phyloP scores from a whole-genome alignment of 1,140 invertebrate species.

The Trinorchestia longiramus region DNA sequence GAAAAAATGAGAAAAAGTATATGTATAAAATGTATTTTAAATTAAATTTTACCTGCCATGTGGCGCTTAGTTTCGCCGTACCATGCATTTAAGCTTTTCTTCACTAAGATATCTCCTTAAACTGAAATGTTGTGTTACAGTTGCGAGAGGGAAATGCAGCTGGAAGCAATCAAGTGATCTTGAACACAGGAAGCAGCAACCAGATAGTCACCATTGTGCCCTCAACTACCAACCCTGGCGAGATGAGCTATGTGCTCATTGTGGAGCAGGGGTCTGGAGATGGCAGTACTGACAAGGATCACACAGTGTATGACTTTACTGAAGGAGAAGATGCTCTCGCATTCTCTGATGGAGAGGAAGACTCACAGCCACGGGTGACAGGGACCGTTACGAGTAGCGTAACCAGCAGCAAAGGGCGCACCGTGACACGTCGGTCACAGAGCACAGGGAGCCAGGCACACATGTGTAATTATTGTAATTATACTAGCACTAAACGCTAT shows the following conservation, averaged over 20 bases:
- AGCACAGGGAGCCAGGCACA: constrained; percentile 73
- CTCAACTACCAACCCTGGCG: constrained; percentile 81
- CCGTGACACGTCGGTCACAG: not conserved
- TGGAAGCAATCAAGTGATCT: not conserved
- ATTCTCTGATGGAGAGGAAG: constrained; percentile 69
- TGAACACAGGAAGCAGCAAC: constrained; percentile 71
- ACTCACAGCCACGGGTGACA: not conserved
- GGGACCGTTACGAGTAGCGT: not conserved
- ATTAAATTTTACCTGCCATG: too few relatives aligned
- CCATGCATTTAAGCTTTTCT: too few relatives aligned
- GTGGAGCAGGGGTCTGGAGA: constrained; percentile 78
- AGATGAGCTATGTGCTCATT: constrained; percentile 90
- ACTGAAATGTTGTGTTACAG: not conserved
- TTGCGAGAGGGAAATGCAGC: constrained; percentile 1
- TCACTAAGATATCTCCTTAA: not conserved
- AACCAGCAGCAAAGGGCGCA: not conserved
- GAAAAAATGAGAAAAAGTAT: too few relatives aligned
- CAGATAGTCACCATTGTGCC: constrained; percentile 90
- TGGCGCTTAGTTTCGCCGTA: too few relatives aligned
- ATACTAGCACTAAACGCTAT: constrained; percentile 85
- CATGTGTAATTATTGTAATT: constrained; percentile 91
- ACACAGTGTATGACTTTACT: constrained; percentile 75
- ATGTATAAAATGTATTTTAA: too few relatives aligned
- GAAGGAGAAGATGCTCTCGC: constrained; percentile 74
- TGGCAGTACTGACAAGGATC: constrained; percentile 68